These are phyloP conservation scores for Anoplolepis gracilipes DNA, from an alignment of 1,140 invertebrate genomes.

Conservation along the genomic window DNA sequence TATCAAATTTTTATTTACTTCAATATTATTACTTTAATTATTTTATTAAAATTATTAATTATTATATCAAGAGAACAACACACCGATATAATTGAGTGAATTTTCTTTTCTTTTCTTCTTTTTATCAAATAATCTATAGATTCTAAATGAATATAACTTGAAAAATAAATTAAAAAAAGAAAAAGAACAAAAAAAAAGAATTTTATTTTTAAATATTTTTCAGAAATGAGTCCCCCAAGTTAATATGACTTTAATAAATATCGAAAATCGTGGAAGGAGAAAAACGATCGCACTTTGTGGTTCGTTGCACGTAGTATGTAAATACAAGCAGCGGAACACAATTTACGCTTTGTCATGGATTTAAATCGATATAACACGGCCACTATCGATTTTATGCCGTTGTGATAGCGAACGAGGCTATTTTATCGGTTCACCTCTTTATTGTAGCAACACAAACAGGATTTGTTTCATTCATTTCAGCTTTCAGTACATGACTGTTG, in stretches of 20 bases:
- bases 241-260: conserved; percentile 1
- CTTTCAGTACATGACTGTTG: background rate
- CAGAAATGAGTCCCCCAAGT: background rate
- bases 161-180: background rate
- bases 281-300: conserved; percentile 36
- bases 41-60: background rate
- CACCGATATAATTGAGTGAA: background rate
- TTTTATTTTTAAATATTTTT: background rate
- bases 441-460: conserved; percentile 5
- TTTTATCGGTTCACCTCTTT: conserved; percentile 22
- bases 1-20: background rate
- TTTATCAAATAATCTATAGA: background rate
- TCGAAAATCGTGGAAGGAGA: conserved; percentile 16
- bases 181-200: background rate
- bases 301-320: conserved; percentile 37
- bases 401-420: conserved; percentile 22
- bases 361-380: conserved; percentile 29
- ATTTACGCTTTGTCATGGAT: conserved; percentile 29
- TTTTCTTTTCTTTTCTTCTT: background rate
- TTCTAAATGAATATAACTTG: background rate
- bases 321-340: conserved; percentile 24
- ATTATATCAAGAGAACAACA: background rate
- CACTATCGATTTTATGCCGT: conserved; percentile 17
- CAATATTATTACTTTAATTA: no score
- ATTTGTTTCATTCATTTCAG: conserved; percentile 37